A percentile compares a stretch with the other conserved stretches of the same genome.
Conservation (phyloP, 2,888 invertebrate species). For the Galerucella calmariensis region DNA sequence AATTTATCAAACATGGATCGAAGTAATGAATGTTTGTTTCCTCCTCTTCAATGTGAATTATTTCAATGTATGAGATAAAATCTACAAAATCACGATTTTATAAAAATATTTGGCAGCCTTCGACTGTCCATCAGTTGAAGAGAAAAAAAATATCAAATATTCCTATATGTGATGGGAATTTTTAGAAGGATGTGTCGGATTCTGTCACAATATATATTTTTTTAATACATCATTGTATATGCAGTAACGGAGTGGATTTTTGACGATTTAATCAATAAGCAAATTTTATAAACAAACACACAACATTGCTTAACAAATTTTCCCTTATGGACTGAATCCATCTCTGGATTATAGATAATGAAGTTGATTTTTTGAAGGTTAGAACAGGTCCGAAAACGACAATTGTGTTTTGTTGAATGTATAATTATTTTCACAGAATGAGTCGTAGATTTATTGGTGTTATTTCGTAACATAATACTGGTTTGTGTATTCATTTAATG, state of each 20-base stretch:
- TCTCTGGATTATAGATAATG: constrained; percentile 13
- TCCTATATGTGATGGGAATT: constrained; percentile 22
- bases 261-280: neutral
- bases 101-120: constrained; percentile 34
- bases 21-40: constrained; percentile 29
- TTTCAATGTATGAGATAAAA: constrained; percentile 36
- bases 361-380: constrained; percentile 34
- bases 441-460: constrained; percentile 17
- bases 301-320: neutral
- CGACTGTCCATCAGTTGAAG: constrained; percentile 29
- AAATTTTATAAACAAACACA: too few species aligned
- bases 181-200: constrained; percentile 29
- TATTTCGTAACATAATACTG: constrained; percentile 4
- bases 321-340: constrained; percentile 1
- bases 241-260: neutral
- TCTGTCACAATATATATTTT: constrained; percentile 31
- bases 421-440: constrained; percentile 24
- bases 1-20: constrained; percentile 15
- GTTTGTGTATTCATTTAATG: neutral
- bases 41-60: constrained; percentile 39
- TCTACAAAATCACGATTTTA: constrained; percentile 39
- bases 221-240: constrained; percentile 25
- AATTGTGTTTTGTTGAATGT: constrained; percentile 20
- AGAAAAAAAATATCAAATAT: constrained; percentile 19
- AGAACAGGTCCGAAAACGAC: constrained; percentile 22